These are phyloP conservation scores for Dolichallabes microphthalmus DNA, from an alignment of 2,113 vertebrate species.

Conservation along the genomic window DNA sequence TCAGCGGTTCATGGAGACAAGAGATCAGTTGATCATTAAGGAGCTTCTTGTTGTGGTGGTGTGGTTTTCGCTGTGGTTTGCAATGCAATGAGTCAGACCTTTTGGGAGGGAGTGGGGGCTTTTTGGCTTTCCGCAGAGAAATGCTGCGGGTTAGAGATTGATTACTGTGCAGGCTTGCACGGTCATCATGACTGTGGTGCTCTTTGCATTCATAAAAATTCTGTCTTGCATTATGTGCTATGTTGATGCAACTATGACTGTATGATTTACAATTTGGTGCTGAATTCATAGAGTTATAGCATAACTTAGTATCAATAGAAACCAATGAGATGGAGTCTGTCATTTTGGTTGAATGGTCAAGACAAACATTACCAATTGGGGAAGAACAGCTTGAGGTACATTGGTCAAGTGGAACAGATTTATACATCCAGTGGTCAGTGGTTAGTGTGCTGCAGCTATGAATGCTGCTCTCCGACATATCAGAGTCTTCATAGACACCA, in stretches of 20 bases:
- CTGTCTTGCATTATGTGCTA: slow-evolving; percentile 67
- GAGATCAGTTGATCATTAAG: slow-evolving; percentile 79
- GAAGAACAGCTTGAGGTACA: slow-evolving; percentile 71
- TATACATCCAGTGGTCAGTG: slow-evolving; percentile 69
- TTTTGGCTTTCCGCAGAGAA: slow-evolving; percentile 87
- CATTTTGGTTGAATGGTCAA: slow-evolving; percentile 66
- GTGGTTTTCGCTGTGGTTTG: slow-evolving; percentile 59
- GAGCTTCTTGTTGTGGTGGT: slow-evolving; percentile 67
- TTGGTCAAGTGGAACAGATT: slow-evolving; percentile 61
- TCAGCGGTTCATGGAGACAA: slow-evolving; percentile 75
- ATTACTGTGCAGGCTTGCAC: slow-evolving; percentile 61
- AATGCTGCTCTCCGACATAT: slow-evolving; percentile 60
- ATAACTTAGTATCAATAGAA: slow-evolving; percentile 70
- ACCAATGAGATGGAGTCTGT: slow-evolving; percentile 71
- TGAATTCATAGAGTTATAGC: slow-evolving; percentile 58
- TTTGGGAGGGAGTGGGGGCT: slow-evolving; percentile 82
- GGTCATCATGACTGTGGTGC: slow-evolving; percentile 65
- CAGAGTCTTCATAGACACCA: slow-evolving; percentile 64
- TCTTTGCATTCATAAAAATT: slow-evolving; percentile 70
- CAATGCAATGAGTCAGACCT: slow-evolving; percentile 86
- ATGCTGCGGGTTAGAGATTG: slow-evolving; percentile 78
- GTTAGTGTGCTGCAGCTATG: slow-evolving; percentile 60
- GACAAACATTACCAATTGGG: slow-evolving; percentile 68
- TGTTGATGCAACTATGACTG: slow-evolving; percentile 56
- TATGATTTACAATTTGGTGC: slow-evolving; percentile 63